Evolutionary conservation across 2,113 vertebrate genomes (phyloP).

Genomic region (Protomyctophum bolini): DNA sequence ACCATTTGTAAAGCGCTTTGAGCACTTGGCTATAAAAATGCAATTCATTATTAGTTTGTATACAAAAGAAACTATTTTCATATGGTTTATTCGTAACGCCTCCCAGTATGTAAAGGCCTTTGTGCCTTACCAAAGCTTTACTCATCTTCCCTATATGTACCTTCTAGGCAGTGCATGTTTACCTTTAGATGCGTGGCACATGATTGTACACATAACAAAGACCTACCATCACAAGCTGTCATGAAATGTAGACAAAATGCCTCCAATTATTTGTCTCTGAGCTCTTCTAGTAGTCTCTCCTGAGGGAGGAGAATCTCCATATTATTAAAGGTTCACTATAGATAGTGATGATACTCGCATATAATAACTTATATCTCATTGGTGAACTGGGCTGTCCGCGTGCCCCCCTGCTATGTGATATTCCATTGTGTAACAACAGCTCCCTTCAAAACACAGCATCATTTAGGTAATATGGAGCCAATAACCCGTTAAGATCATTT

Average conservation of each 20-base stretch:
- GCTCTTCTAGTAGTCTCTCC: conserved; percentile 49
- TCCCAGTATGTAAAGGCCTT: too few relatives aligned
- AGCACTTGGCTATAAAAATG: too few relatives aligned
- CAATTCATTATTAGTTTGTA: too few relatives aligned
- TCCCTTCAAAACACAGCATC: conserved; percentile 54
- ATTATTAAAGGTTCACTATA: conserved; percentile 56
- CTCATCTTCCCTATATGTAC: background rate
- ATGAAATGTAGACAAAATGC: conserved; percentile 57
- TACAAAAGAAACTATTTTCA: too few relatives aligned
- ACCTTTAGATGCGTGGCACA: conserved; percentile 40
- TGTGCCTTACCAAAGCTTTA: too few relatives aligned
- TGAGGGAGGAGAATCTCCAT: conserved; percentile 35
- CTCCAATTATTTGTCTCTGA: conserved; percentile 54
- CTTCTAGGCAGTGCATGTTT: background rate
- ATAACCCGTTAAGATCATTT: conserved; percentile 66
- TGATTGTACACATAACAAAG: conserved; percentile 30
- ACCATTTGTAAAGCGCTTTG: too few relatives aligned
- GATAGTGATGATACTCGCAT: conserved; percentile 59
- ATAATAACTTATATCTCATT: conserved; percentile 63
- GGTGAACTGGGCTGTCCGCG: conserved; percentile 20
- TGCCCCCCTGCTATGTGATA: conserved; percentile 50
- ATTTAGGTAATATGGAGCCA: conserved; percentile 67
- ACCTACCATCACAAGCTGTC: conserved; percentile 51
- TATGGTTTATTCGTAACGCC: too few relatives aligned
- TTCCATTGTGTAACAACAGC: conserved; percentile 43